phyloP scores from a whole-genome alignment of 1,140 invertebrate genomes.

The Drosophila azteca region DNA sequence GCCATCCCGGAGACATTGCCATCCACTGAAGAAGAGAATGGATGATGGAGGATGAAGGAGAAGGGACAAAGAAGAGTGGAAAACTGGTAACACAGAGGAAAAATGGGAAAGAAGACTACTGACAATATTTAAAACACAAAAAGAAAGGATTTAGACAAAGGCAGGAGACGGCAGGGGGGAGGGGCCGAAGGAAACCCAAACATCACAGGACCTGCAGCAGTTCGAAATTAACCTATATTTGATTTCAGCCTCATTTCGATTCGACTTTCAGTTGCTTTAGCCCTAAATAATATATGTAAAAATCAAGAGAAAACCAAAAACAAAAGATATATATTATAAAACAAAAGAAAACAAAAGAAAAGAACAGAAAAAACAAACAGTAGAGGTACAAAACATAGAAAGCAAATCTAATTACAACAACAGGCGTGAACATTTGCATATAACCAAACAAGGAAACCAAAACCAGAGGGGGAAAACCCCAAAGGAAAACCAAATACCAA shows the following conservation, averaged over 20 bases:
- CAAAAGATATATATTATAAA: conserved; percentile 41
- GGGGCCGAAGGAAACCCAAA: conserved; percentile 21
- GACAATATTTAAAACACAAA: conserved; percentile 68
- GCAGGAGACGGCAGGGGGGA: not conserved
- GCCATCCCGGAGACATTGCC: conserved; percentile 31
- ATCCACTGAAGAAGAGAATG: not conserved
- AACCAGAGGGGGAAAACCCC: not conserved
- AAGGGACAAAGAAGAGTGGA: conserved; percentile 12
- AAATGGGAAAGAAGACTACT: conserved; percentile 71
- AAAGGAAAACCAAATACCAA: conserved; percentile 31
- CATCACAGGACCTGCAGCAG: conserved; percentile 50
- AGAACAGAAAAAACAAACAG: conserved; percentile 29
- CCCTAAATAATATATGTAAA: conserved; percentile 71
- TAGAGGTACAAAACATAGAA: conserved; percentile 77
- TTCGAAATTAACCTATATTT: conserved; percentile 31
- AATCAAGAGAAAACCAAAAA: conserved; percentile 35
- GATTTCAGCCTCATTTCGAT: conserved; percentile 15
- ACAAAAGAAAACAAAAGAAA: conserved; percentile 11
- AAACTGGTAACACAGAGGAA: conserved; percentile 27
- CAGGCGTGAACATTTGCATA: conserved; percentile 74
- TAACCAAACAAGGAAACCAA: conserved; percentile 72
- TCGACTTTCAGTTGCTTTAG: conserved; percentile 63
- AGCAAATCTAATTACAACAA: conserved; percentile 62
- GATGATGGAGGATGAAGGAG: conserved; percentile 19
- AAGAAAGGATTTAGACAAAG: conserved; percentile 35